Conservation (phyloP, 2,888 invertebrate species). For the Leucophenga montana region DNA sequence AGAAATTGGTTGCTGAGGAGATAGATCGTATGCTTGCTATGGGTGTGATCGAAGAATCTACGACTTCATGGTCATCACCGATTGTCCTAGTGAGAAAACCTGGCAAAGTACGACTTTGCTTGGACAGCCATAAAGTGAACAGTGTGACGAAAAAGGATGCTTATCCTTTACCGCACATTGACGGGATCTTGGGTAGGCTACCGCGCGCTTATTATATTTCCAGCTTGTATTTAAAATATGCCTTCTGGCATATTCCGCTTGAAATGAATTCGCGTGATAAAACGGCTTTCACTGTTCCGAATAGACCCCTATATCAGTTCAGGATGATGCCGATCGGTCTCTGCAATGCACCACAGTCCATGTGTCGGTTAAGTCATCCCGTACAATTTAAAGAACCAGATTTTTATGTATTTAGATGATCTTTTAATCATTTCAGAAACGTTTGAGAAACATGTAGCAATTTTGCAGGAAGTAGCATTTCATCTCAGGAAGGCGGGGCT, state of each 20-base stretch:
- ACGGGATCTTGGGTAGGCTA: constrained; percentile 44
- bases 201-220: constrained; percentile 34
- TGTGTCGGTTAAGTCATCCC: constrained; percentile 37
- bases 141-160: constrained; percentile 44
- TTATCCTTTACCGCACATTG: constrained; percentile 39
- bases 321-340: constrained; percentile 40
- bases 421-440: constrained; percentile 35
- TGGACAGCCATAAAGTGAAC: constrained; percentile 56
- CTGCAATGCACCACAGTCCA: constrained; percentile 37
- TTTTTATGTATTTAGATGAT: constrained; percentile 41
- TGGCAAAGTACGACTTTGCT: constrained; percentile 42
- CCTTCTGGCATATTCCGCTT: constrained; percentile 36
- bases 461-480: constrained; percentile 27
- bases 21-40: not conserved
- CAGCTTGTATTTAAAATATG: constrained; percentile 39
- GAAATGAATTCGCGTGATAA: constrained; percentile 15
- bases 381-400: constrained; percentile 16
- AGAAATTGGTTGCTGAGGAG: not conserved
- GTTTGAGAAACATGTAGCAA: constrained; percentile 26
- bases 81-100: not conserved
- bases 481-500: constrained; percentile 25
- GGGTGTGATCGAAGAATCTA: not conserved
- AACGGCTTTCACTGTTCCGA: constrained; percentile 54
- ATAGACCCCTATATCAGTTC: constrained; percentile 32
- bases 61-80: not conserved